These are phyloP conservation scores for Anolis carolinensis DNA, from an alignment of 2,113 vertebrate genomes.

Conservation along the genomic window DNA sequence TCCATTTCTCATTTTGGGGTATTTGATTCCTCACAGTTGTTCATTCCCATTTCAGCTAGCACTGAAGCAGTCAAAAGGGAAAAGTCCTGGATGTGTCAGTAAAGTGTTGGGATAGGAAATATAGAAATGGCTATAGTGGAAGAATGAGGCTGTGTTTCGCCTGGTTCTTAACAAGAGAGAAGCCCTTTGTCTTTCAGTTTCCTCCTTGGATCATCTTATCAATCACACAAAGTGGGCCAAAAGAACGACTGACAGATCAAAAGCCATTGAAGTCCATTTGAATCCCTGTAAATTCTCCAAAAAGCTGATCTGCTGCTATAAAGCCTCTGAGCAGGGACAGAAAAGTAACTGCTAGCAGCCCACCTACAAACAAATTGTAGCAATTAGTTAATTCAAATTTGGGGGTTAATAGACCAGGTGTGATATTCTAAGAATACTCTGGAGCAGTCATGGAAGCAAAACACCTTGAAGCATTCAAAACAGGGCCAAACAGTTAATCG, in stretches of 20 bases:
- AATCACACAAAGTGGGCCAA: neutral
- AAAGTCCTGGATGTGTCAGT: neutral
- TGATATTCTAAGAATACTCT: neutral
- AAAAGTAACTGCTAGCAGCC: neutral
- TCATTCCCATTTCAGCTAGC: neutral
- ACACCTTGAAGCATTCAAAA: neutral
- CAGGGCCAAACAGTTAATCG: neutral
- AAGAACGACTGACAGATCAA: neutral
- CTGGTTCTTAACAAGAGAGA: neutral
- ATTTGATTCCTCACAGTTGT: neutral
- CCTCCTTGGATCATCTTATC: neutral
- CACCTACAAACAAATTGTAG: neutral
- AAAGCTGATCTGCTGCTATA: neutral
- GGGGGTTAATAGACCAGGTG: neutral
- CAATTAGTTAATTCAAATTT: neutral
- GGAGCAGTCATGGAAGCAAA: neutral
- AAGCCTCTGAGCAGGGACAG: neutral
- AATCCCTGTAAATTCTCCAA: neutral
- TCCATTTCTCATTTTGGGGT: neutral
- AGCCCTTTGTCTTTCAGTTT: no score
- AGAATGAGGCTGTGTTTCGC: no score
- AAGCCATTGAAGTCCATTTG: neutral
- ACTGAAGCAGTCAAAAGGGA: neutral
- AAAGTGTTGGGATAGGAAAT: neutral
- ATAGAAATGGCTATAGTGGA: neutral